phyloP scores from a whole-genome alignment of 1,140 invertebrate species.

The Mactra quadrangularis region DNA sequence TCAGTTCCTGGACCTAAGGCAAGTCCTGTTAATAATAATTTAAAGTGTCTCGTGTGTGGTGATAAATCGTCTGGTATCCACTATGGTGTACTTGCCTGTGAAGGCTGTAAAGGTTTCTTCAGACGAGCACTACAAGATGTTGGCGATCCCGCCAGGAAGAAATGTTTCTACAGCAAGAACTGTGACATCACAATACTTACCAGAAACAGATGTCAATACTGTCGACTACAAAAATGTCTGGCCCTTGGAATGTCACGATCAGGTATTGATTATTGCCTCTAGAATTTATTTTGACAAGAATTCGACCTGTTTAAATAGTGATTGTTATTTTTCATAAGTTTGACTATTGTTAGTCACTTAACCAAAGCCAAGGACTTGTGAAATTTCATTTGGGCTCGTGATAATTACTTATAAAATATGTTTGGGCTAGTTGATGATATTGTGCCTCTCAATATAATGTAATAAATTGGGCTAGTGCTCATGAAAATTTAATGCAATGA shows the following conservation, averaged over 20 bases:
- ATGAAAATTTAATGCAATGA: too few relatives aligned
- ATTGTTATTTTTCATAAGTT: not conserved
- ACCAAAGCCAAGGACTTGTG: too few relatives aligned
- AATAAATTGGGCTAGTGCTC: too few relatives aligned
- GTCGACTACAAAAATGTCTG: constrained; percentile 99
- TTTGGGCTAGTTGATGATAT: too few relatives aligned
- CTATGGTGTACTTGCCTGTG: constrained; percentile 85
- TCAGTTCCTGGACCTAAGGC: constrained; percentile 47
- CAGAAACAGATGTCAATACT: constrained; percentile 99
- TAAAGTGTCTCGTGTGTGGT: constrained; percentile 85
- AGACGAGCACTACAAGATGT: constrained; percentile 82
- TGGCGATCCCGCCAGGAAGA: constrained; percentile 80
- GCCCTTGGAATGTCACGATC: constrained; percentile 99
- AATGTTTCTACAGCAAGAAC: constrained; percentile 82
- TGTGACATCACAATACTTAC: constrained; percentile 82
- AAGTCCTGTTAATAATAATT: constrained; percentile 62
- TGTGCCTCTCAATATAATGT: too few relatives aligned
- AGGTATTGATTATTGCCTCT: constrained; percentile 90
- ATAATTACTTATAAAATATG: too few relatives aligned
- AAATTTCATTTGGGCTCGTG: too few relatives aligned
- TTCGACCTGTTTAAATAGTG: not conserved
- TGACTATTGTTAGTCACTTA: not conserved
- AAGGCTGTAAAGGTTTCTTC: constrained; percentile 85
- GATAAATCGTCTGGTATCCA: constrained; percentile 85
- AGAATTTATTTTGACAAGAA: not conserved